phyloP scores from a whole-genome alignment of 1,140 invertebrate genomes.

The Vanessa tameamea region DNA sequence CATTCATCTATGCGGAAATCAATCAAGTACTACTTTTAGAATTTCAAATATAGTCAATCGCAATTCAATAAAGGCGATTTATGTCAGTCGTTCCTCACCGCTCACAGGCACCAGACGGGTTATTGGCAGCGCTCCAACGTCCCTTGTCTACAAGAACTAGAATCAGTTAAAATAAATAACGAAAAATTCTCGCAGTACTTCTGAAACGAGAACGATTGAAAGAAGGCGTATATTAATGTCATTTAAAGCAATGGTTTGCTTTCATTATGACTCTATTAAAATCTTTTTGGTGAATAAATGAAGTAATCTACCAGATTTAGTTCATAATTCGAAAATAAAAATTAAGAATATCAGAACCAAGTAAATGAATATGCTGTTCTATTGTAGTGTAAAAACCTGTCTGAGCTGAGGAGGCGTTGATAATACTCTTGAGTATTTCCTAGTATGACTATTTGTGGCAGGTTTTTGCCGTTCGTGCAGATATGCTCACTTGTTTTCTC shows the following conservation, averaged over 20 bases:
- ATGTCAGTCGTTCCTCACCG: conserved; percentile 31
- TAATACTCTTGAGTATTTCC: too few species aligned
- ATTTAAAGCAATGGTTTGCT: not conserved
- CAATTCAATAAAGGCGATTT: conserved; percentile 38
- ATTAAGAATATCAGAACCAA: too few species aligned
- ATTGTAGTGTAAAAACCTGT: too few species aligned
- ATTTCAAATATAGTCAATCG: conserved; percentile 35
- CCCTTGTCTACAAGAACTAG: conserved; percentile 32
- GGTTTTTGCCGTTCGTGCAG: too few species aligned
- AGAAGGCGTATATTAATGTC: conserved; percentile 1
- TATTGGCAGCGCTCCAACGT: conserved; percentile 26
- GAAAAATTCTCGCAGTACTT: conserved; percentile 16
- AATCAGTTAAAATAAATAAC: conserved; percentile 30
- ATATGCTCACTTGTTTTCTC: too few species aligned
- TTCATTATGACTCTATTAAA: not conserved
- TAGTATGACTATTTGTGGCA: too few species aligned
- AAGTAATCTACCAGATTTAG: not conserved
- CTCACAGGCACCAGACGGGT: conserved; percentile 25
- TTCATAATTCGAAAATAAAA: not conserved
- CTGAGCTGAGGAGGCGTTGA: too few species aligned
- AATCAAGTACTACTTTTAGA: conserved; percentile 11
- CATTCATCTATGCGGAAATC: not conserved
- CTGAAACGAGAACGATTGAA: conserved; percentile 9
- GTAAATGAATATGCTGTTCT: too few species aligned
- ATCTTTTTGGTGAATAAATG: not conserved